These are phyloP conservation scores for Rhinella marina DNA, from an alignment of 2,797 vertebrate species.

Conservation along the genomic window DNA sequence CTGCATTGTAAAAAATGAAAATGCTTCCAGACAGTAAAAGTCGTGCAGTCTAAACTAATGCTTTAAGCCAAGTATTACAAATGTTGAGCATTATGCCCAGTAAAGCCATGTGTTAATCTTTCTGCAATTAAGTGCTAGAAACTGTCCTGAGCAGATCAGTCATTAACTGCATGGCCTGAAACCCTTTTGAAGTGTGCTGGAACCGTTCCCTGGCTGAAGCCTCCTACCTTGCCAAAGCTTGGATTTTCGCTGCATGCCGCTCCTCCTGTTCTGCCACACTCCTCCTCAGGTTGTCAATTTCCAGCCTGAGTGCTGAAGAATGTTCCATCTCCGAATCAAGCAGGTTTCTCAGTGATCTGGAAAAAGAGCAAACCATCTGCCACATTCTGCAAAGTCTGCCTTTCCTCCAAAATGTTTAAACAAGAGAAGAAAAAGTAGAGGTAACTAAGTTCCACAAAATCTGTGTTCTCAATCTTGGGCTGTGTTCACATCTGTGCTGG, in stretches of 20 bases:
- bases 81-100: neutral
- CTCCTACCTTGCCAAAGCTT: constrained; percentile 89
- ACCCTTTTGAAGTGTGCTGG: constrained; percentile 44
- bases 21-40: neutral
- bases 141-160: constrained; percentile 34
- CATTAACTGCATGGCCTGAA: constrained; percentile 23
- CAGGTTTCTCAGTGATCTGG: constrained; percentile 90
- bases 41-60: neutral
- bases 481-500: too few relatives aligned
- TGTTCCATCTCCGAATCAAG: constrained; percentile 98
- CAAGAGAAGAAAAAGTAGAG: neutral
- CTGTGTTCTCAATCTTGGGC: too few relatives aligned
- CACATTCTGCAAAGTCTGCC: constrained; percentile 3
- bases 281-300: constrained; percentile 85
- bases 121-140: constrained; percentile 15
- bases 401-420: constrained; percentile 15
- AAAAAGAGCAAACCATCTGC: constrained; percentile 49
- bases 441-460: too few relatives aligned
- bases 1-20: neutral
- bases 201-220: constrained; percentile 31
- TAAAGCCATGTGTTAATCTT: neutral
- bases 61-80: neutral
- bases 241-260: constrained; percentile 85
- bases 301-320: constrained; percentile 89
- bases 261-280: constrained; percentile 90